Evolutionary conservation across 2,113 vertebrate species (phyloP), one percentile per base, ranked within the genome.

Genomic region (Murina feae): DNA sequence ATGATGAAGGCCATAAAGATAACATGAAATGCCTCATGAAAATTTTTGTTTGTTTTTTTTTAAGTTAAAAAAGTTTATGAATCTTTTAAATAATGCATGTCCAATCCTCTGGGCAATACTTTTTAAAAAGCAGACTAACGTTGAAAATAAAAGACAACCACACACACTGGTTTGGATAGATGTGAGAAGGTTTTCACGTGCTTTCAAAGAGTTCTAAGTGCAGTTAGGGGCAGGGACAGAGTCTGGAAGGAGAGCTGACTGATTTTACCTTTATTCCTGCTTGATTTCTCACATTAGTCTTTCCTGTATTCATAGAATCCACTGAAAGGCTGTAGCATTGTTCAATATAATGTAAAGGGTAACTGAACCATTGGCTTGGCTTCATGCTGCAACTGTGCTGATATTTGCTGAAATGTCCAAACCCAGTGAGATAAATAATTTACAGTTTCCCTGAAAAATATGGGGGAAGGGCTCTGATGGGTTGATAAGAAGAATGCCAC

Each of bases 401-500:
- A 97, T 21, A 32, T 96, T 93, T 93, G 90, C 97, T 96, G 96
- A 97, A 98, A 96, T 0, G 5, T 90, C 58, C 95, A 97, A 93
- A 94, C 93, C 75, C 83, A 89, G 79, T 60, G 69, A 84, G 88
- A 97, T 96, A 98, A 98, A 97, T 98, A 97, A 98, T 97, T 98
- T 95, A 96, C 90, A 96, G 79, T 79, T 97, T 93, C 90, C 21
- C 82, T 97, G 95, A 97, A 97, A 96, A 55, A 95, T 84, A 91
- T 47, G 78, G 93, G 44, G 89, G 53, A 93, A 96, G 17, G 60
- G 4, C 47, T 97, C 93, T 96, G 93, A 96, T 8, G 17, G 78
- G 44, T 32, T 97, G 96, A 96, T 97, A 96, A 96, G 87, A 97
- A 96, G 91, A 84, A 90, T 69, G 66, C 53, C 94, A 66, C 76